Evolutionary conservation across 2,113 vertebrate genomes (phyloP).

Genomic region (Micromys minutus): DNA sequence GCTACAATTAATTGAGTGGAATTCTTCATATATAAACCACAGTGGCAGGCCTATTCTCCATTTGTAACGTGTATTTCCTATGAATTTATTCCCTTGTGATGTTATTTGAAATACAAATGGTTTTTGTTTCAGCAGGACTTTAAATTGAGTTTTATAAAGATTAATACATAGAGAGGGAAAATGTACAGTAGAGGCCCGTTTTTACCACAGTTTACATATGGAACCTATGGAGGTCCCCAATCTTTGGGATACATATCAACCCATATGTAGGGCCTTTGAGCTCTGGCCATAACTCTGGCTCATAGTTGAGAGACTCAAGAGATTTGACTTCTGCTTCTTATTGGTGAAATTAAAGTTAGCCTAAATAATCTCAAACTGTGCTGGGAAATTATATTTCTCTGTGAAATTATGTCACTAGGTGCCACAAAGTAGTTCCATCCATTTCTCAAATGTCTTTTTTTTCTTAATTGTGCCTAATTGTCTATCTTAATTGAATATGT

Average conservation of each 20-base stretch:
- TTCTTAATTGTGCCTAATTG: background rate
- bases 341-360: background rate
- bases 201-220: background rate
- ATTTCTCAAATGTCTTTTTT: background rate
- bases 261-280: background rate
- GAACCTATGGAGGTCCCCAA: too few relatives aligned
- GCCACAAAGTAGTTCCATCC: background rate
- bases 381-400: background rate
- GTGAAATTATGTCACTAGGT: background rate
- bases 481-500: background rate
- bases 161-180: background rate
- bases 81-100: conserved; percentile 9
- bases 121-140: background rate
- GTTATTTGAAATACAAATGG: conserved; percentile 1
- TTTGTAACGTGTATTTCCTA: background rate
- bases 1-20: background rate
- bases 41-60: background rate
- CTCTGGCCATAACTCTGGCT: background rate
- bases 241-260: background rate
- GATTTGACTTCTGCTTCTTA: background rate
- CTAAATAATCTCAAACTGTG: background rate
- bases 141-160: background rate
- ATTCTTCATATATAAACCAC: background rate
- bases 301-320: background rate
- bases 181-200: background rate